These are phyloP conservation scores for Gila robusta DNA, from an alignment of 2,797 vertebrate species.

Conservation along the genomic window DNA sequence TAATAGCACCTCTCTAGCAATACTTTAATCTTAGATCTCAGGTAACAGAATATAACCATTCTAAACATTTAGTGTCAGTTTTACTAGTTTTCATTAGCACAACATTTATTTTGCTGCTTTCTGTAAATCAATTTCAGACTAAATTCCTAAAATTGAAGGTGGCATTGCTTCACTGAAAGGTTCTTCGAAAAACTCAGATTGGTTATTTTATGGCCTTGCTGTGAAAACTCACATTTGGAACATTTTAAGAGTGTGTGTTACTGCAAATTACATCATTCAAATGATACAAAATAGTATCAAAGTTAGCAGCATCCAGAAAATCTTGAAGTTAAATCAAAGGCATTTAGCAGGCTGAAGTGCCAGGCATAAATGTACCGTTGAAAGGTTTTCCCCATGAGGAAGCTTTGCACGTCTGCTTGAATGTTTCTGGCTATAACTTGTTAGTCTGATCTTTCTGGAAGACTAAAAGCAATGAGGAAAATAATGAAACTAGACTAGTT, in stretches of 20 bases:
- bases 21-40: background rate
- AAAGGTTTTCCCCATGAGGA: constrained; percentile 32
- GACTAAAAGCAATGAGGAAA: background rate
- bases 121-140: background rate
- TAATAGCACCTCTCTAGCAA: background rate
- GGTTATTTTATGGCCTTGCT: background rate
- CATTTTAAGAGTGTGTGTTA: background rate
- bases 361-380: constrained; percentile 15
- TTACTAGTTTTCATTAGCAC: background rate
- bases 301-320: constrained; percentile 38
- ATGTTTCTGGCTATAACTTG: background rate
- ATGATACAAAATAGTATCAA: background rate
- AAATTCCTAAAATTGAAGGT: background rate
- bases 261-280: background rate
- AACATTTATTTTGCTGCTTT: background rate
- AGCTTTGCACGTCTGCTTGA: constrained; percentile 21
- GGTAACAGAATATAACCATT: background rate
- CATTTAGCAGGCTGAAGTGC: constrained; percentile 46
- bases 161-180: background rate
- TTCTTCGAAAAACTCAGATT: background rate
- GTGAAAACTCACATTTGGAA: background rate
- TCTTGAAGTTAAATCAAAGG: constrained; percentile 21
- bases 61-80: background rate
- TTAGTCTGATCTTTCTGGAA: background rate
- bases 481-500: background rate